These are phyloP conservation scores for Anorthoa munda DNA, from an alignment of 2,888 invertebrate species.

Conservation along the genomic window DNA sequence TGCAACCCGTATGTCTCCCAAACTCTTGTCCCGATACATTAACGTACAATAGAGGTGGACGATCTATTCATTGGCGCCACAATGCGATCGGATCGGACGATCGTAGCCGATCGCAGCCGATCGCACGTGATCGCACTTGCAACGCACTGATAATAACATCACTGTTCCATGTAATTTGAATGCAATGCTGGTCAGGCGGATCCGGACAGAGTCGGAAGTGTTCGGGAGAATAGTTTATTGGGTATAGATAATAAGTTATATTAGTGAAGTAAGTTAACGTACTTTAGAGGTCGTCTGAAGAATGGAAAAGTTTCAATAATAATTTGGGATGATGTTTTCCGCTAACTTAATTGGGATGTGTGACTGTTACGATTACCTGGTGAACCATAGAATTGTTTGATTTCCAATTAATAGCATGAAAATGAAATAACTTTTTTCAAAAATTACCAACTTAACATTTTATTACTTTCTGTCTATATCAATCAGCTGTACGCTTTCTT, in stretches of 20 bases:
- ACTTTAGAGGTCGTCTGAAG: too few relatives aligned
- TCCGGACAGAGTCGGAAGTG: conserved; percentile 44
- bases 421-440: too few relatives aligned
- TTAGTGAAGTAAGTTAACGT: too few relatives aligned
- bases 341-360: too few relatives aligned
- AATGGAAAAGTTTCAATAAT: too few relatives aligned
- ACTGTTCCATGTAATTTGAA: conserved; percentile 67
- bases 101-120: conserved; percentile 65
- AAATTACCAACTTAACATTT: too few relatives aligned
- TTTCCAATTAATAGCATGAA: too few relatives aligned
- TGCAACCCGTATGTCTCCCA: conserved; percentile 66
- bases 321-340: too few relatives aligned
- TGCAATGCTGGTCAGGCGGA: conserved; percentile 58
- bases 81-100: conserved; percentile 80
- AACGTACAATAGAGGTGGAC: conserved; percentile 91
- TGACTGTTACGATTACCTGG: too few relatives aligned
- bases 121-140: conserved; percentile 86
- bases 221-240: conserved; percentile 42
- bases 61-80: conserved; percentile 90
- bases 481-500: too few relatives aligned
- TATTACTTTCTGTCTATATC: too few relatives aligned
- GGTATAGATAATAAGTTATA: conserved; percentile 21
- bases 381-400: too few relatives aligned
- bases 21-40: conserved; percentile 83
- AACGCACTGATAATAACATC: conserved; percentile 80